Conservation (phyloP, 2,888 invertebrate genomes). For the Drosophila pseudotalamancana region DNA sequence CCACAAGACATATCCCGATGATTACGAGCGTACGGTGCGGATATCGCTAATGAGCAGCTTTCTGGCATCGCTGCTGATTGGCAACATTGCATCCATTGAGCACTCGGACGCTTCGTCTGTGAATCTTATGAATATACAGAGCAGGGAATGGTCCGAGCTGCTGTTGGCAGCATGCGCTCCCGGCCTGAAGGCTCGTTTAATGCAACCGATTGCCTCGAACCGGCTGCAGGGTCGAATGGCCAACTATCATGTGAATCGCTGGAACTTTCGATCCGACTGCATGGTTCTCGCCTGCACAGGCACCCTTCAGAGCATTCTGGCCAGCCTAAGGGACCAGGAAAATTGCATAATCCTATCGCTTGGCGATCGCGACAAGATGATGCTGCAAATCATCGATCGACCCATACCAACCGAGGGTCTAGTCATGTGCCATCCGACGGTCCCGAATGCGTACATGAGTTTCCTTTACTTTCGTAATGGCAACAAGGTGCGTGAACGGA, state of each 20-base stretch:
- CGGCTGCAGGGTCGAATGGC: conserved; percentile 89
- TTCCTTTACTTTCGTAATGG: conserved; percentile 96
- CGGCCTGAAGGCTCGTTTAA: conserved; percentile 88
- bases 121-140: conserved; percentile 89
- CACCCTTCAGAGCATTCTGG: conserved; percentile 93
- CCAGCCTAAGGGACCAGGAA: conserved; percentile 90
- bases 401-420: conserved; percentile 90
- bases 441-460: conserved; percentile 91
- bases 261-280: conserved; percentile 92
- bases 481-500: conserved; percentile 91
- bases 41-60: conserved; percentile 65
- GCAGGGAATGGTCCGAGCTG: conserved; percentile 89
- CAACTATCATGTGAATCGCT: conserved; percentile 91
- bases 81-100: conserved; percentile 59
- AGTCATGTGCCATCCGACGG: conserved; percentile 92
- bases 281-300: conserved; percentile 94
- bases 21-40: conserved; percentile 33
- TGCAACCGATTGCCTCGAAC: conserved; percentile 89
- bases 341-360: conserved; percentile 93
- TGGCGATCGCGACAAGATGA: conserved; percentile 95
- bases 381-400: conserved; percentile 89
- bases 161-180: conserved; percentile 91
- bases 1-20: not conserved
- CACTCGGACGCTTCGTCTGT: conserved; percentile 46
- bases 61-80: conserved; percentile 55